phyloP scores from a whole-genome alignment of 1,140 invertebrate species.

The Plectus sambesii region DNA sequence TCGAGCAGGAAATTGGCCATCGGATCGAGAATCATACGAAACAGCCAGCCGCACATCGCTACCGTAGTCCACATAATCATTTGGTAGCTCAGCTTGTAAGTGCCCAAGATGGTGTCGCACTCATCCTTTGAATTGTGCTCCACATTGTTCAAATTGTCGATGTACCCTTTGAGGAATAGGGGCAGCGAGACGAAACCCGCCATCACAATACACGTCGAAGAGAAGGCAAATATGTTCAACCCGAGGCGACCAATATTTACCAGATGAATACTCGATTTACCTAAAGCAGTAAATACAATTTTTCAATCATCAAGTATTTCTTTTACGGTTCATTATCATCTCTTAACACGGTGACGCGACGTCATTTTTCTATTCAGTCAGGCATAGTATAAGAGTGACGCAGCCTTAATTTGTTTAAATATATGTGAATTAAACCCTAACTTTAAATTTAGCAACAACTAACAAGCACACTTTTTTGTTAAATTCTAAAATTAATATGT shows the following conservation, averaged over 20 bases:
- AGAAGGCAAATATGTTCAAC: slow-evolving; percentile 24
- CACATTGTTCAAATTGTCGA: slow-evolving; percentile 19
- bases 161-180: slow-evolving; percentile 25
- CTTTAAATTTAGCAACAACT: too few relatives aligned
- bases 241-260: slow-evolving; percentile 19
- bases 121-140: slow-evolving; percentile 8
- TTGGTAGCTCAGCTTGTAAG: slow-evolving; percentile 21
- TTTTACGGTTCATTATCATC: too few relatives aligned
- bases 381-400: too few relatives aligned
- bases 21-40: slow-evolving; percentile 26
- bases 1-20: slow-evolving; percentile 23
- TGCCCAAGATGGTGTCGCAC: slow-evolving; percentile 20
- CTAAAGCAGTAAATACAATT: slow-evolving; percentile 14
- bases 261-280: slow-evolving; percentile 19
- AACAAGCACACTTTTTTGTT: too few relatives aligned
- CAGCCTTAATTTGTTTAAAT: too few relatives aligned
- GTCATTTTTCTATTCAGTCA: too few relatives aligned
- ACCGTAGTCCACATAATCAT: slow-evolving; percentile 29
- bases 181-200: slow-evolving; percentile 23
- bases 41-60: slow-evolving; percentile 27
- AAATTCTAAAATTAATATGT: too few relatives aligned
- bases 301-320: too few relatives aligned
- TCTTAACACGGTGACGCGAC: too few relatives aligned
- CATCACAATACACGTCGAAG: slow-evolving; percentile 27
- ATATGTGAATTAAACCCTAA: too few relatives aligned